Evolutionary conservation across 1,140 invertebrate genomes (phyloP).

Genomic region (Drosophila gunungcola): DNA sequence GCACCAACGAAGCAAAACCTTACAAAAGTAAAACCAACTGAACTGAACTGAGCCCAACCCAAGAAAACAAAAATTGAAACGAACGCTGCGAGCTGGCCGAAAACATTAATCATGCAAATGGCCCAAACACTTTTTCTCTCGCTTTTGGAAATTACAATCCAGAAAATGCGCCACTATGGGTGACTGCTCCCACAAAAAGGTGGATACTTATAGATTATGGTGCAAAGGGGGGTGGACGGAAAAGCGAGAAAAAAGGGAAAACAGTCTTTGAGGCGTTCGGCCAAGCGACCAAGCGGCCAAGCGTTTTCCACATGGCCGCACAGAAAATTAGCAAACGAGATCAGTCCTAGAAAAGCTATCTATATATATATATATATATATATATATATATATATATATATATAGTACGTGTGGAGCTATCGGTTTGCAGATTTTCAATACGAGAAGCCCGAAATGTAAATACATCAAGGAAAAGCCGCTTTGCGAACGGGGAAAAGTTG

Average conservation of each 20-base stretch:
- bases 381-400: conserved; percentile 3
- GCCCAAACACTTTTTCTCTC: conserved; percentile 69
- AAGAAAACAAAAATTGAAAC: conserved; percentile 40
- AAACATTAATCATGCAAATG: conserved; percentile 80
- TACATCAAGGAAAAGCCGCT: conserved; percentile 31
- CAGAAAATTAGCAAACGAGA: conserved; percentile 78
- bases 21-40: conserved; percentile 1
- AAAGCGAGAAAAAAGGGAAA: conserved; percentile 67
- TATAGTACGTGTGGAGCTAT: conserved; percentile 23
- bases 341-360: conserved; percentile 65
- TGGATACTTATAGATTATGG: conserved; percentile 18
- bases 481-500: conserved; percentile 69
- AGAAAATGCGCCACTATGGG: conserved; percentile 73
- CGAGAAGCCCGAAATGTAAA: conserved; percentile 50
- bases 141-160: conserved; percentile 66
- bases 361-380: conserved; percentile 11
- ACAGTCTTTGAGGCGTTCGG: conserved; percentile 55
- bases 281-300: conserved; percentile 61
- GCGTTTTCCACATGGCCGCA: conserved; percentile 78
- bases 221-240: conserved; percentile 8
- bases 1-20: conserved; percentile 16
- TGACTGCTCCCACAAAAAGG: conserved; percentile 62
- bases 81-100: conserved; percentile 36
- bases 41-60: conserved; percentile 26
- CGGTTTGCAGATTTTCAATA: conserved; percentile 55